These are phyloP conservation scores for Erebia ligea DNA, from an alignment of 2,888 invertebrate species.

Conservation along the genomic window DNA sequence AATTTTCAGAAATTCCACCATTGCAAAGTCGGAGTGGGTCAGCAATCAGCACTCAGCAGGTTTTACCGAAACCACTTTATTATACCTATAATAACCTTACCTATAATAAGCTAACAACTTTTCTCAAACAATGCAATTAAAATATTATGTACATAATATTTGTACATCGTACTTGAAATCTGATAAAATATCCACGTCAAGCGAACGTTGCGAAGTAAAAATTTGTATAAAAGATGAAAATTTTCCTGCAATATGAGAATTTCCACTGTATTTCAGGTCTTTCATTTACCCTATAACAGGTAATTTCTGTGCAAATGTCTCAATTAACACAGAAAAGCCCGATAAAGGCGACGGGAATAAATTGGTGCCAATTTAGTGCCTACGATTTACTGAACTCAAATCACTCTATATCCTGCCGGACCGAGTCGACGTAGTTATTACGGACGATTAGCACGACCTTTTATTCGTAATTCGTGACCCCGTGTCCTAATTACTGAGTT, in stretches of 20 bases:
- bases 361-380: conserved; percentile 64
- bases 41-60: too few relatives aligned
- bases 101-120: too few relatives aligned
- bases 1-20: too few relatives aligned
- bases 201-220: conserved; percentile 43
- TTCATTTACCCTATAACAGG: conserved; percentile 50
- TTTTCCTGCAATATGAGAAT: conserved; percentile 26
- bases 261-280: conserved; percentile 39
- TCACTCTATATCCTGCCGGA: conserved; percentile 46
- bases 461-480: conserved; percentile 41
- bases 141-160: neutral
- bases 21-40: too few relatives aligned
- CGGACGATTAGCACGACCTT: conserved; percentile 44
- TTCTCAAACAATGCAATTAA: neutral
- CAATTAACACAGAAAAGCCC: conserved; percentile 68
- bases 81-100: too few relatives aligned
- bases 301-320: conserved; percentile 73
- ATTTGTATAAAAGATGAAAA: conserved; percentile 21
- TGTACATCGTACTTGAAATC: conserved; percentile 21
- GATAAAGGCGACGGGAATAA: conserved; percentile 69
- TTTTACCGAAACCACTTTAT: too few relatives aligned
- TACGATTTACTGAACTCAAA: conserved; percentile 59
- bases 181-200: conserved; percentile 42
- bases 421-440: conserved; percentile 42
- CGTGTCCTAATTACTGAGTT: conserved; percentile 36